Evolutionary conservation across 2,888 invertebrate genomes (phyloP).

Genomic region (Monochamus alternatus): DNA sequence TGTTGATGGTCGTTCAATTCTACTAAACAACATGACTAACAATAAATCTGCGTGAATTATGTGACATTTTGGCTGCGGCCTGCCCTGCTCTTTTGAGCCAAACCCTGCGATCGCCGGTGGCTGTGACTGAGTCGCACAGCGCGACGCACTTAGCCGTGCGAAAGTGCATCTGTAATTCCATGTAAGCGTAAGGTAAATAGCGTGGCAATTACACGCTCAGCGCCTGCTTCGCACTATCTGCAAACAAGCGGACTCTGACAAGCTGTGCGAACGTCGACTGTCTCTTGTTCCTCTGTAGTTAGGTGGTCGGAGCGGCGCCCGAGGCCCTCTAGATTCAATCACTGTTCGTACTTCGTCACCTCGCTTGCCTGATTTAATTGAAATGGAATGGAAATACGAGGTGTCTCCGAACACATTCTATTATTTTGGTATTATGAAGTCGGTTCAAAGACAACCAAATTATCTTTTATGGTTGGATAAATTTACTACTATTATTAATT

Average conservation of each 20-base stretch:
- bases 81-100: background rate
- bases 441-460: too few species aligned
- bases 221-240: constrained; percentile 62
- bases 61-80: background rate
- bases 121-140: constrained; percentile 28
- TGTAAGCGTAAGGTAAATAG: constrained; percentile 67
- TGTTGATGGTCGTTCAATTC: too few species aligned
- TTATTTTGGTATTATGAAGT: too few species aligned
- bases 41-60: too few species aligned
- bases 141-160: constrained; percentile 58
- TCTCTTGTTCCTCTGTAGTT: constrained; percentile 11
- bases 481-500: too few species aligned
- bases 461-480: too few species aligned
- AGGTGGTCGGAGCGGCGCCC: constrained; percentile 16
- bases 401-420: background rate
- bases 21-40: too few species aligned
- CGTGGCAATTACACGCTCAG: constrained; percentile 66
- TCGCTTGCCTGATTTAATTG: background rate
- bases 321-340: constrained; percentile 19
- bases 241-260: constrained; percentile 59
- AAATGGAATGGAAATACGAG: background rate
- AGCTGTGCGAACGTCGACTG: constrained; percentile 13
- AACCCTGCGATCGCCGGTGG: constrained; percentile 23
- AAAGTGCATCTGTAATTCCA: constrained; percentile 66
- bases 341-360: background rate